phyloP scores from a whole-genome alignment of 2,113 vertebrate species.

The Azemiops feae region DNA sequence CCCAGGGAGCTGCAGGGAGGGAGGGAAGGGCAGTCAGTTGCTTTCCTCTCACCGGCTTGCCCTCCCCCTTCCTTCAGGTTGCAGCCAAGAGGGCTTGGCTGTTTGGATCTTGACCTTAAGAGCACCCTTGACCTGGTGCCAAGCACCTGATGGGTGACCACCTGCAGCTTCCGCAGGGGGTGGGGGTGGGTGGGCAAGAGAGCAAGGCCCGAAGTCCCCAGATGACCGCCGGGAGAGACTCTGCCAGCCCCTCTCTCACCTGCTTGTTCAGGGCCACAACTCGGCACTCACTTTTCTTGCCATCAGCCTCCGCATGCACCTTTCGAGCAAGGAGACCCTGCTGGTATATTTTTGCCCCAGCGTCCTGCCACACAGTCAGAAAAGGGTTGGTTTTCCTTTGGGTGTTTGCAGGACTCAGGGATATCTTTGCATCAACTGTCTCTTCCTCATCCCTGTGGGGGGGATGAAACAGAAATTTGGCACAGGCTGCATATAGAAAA shows the following conservation, averaged over 20 bases:
- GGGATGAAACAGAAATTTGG: no score
- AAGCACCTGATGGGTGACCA: rapidly evolving
- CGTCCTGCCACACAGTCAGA: slow-evolving; percentile 76
- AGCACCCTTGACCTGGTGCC: background rate
- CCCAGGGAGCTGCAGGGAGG: slow-evolving; percentile 81
- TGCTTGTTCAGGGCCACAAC: rapidly evolving
- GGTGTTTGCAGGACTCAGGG: slow-evolving; percentile 59
- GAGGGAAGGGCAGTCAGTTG: background rate
- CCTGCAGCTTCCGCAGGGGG: background rate
- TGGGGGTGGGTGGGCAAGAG: background rate
- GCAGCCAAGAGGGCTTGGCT: background rate
- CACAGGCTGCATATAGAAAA: background rate
- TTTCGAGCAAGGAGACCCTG: slow-evolving; percentile 84
- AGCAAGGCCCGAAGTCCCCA: background rate
- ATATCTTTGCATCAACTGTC: slow-evolving; percentile 45
- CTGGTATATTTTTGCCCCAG: slow-evolving; percentile 74
- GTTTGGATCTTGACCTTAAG: background rate
- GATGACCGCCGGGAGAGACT: background rate
- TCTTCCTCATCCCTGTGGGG: slow-evolving; percentile 77
- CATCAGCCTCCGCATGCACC: slow-evolving; percentile 82
- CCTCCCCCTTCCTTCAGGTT: background rate
- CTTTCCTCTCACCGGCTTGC: background rate
- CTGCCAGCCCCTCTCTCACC: background rate
- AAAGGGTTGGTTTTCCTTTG: slow-evolving; percentile 80
- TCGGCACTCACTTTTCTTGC: slow-evolving; percentile 86